Evolutionary conservation across 2,888 invertebrate genomes (phyloP).

Genomic region (Fissipunctia ypsillon): DNA sequence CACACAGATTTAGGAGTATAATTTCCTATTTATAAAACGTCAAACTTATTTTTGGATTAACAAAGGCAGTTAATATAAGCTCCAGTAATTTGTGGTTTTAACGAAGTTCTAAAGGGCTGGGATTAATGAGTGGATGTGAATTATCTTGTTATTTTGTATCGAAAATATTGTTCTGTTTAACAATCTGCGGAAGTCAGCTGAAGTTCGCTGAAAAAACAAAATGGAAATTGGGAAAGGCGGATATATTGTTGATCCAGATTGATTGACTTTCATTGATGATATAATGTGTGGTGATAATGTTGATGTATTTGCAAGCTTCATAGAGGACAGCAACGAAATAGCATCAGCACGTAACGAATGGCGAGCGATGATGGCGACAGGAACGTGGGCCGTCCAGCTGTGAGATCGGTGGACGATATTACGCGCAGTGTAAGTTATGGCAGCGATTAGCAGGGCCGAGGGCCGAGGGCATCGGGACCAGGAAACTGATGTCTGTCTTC

Average conservation of each 20-base stretch:
- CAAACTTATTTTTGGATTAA: constrained; percentile 54
- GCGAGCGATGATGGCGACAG: constrained; percentile 27
- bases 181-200: too few relatives aligned
- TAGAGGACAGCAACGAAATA: neutral
- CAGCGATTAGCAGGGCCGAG: constrained; percentile 27
- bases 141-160: constrained; percentile 18
- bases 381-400: constrained; percentile 22
- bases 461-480: neutral
- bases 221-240: neutral
- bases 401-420: constrained; percentile 52
- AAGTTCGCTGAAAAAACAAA: neutral
- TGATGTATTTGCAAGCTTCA: constrained; percentile 1
- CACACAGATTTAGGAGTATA: constrained; percentile 57
- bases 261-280: neutral
- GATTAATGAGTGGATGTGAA: neutral
- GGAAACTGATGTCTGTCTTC: neutral
- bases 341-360: constrained; percentile 19
- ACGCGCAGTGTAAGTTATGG: constrained; percentile 29
- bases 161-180: neutral
- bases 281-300: constrained; percentile 1
- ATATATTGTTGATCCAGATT: neutral
- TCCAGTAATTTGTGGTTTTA: constrained; percentile 47
- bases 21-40: constrained; percentile 63
- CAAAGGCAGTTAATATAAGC: constrained; percentile 54
- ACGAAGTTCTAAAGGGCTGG: constrained; percentile 18